A percentile compares a stretch with the other conserved stretches of the same genome.
phyloP scores from a whole-genome alignment of 2,113 vertebrate species.

The Panthera uncia region DNA sequence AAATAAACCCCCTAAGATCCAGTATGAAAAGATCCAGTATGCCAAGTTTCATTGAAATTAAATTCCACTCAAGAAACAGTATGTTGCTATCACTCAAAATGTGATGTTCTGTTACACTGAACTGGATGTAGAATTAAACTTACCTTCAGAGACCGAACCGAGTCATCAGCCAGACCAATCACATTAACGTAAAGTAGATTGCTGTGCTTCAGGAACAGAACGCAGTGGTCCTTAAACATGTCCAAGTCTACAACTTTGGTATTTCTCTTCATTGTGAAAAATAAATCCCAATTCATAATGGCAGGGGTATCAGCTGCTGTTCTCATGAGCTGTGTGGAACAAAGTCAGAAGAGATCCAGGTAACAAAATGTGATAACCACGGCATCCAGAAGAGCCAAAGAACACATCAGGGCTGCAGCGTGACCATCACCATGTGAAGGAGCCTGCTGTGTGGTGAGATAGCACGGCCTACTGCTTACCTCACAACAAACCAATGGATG shows the following conservation, averaged over 20 bases:
- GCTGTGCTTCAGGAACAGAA: slow-evolving; percentile 87
- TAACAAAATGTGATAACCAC: neutral
- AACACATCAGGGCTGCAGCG: neutral
- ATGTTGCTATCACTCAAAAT: neutral
- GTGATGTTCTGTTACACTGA: slow-evolving; percentile 1
- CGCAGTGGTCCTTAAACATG: slow-evolving; percentile 90
- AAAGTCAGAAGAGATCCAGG: slow-evolving; percentile 3
- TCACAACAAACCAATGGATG: neutral
- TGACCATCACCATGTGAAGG: neutral
- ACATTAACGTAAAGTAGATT: slow-evolving; percentile 87
- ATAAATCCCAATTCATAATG: slow-evolving; percentile 88
- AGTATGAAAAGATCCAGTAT: neutral
- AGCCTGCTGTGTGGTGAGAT: neutral
- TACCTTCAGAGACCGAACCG: slow-evolving; percentile 88
- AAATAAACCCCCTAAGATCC: neutral
- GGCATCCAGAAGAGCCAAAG: neutral
- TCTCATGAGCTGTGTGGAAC: slow-evolving; percentile 88
- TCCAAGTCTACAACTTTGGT: slow-evolving; percentile 93
- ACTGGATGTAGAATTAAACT: neutral
- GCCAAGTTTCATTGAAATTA: slow-evolving; percentile 28
- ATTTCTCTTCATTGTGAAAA: slow-evolving; percentile 86
- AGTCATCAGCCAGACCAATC: slow-evolving; percentile 86
- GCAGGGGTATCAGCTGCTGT: slow-evolving; percentile 85
- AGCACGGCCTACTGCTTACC: neutral
- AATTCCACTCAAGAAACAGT: slow-evolving; percentile 49